Evolutionary conservation across 2,113 vertebrate genomes (phyloP).

Genomic region (Pavo muticus): DNA sequence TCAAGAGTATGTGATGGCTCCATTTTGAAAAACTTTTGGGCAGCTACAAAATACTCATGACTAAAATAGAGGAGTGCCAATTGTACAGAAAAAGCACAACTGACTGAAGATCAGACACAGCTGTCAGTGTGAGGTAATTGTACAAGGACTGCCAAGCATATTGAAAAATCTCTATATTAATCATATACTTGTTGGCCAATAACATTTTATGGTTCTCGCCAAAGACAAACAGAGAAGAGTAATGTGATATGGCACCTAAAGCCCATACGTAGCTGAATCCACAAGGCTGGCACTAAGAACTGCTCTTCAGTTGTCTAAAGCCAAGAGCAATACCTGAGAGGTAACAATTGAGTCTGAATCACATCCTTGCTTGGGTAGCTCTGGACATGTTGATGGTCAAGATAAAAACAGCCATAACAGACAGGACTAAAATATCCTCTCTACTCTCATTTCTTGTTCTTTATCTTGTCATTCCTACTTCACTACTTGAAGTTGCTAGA

Average conservation of each 20-base stretch:
- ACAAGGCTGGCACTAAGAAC: constrained; percentile 10
- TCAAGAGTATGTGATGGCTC: constrained; percentile 13
- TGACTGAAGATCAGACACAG: constrained; percentile 71
- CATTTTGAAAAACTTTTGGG: constrained; percentile 52
- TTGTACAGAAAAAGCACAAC: constrained; percentile 50
- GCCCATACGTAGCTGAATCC: constrained; percentile 23
- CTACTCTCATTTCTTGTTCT: background rate
- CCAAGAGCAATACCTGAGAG: constrained; percentile 23
- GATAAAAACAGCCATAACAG: background rate
- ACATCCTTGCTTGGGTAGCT: background rate
- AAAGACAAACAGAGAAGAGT: constrained; percentile 23
- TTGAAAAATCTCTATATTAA: constrained; percentile 49
- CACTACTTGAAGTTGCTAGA: background rate
- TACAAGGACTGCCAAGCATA: constrained; percentile 48
- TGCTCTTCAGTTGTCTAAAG: constrained; percentile 23
- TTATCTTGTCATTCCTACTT: background rate
- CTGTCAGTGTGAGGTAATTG: constrained; percentile 62
- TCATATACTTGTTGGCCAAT: constrained; percentile 47
- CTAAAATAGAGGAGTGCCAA: constrained; percentile 54
- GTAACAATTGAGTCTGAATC: background rate
- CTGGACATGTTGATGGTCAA: background rate
- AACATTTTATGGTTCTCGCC: constrained; percentile 32
- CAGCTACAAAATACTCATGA: constrained; percentile 24
- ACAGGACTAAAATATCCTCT: background rate
- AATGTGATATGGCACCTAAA: constrained; percentile 49